Evolutionary conservation across 2,888 invertebrate genomes (phyloP).

Genomic region (Taenaris catops): DNA sequence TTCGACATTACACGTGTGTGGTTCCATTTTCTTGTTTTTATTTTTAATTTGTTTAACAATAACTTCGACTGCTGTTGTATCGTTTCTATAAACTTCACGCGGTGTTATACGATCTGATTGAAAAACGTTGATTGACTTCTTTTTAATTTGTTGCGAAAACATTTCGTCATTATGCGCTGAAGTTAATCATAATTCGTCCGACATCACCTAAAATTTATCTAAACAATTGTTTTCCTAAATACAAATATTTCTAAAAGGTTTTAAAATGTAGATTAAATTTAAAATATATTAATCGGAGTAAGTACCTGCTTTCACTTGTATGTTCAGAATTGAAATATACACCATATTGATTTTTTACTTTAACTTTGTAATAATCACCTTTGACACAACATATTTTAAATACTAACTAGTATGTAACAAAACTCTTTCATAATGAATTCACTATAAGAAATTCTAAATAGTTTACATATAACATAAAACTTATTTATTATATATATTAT

Average conservation of each 20-base stretch:
- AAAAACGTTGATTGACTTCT: constrained; percentile 21
- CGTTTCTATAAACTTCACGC: constrained; percentile 55
- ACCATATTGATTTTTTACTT: no score
- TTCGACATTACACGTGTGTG: constrained; percentile 5
- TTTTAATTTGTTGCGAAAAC: constrained; percentile 21
- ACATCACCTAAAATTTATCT: constrained; percentile 23
- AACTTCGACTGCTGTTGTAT: constrained; percentile 58
- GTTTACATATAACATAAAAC: no score
- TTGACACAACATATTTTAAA: no score
- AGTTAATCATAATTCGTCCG: constrained; percentile 29
- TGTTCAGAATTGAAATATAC: no score
- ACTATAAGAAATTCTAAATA: no score
- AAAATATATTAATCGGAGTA: no score
- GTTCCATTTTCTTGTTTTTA: constrained; percentile 28
- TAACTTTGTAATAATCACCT: no score
- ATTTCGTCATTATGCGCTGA: constrained; percentile 29
- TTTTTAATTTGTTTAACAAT: constrained; percentile 51
- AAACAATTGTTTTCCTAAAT: neutral
- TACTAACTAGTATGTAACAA: no score
- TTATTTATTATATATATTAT: no score
- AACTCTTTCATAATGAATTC: no score
- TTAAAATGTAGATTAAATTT: neutral
- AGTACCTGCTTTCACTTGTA: no score
- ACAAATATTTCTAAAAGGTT: neutral
- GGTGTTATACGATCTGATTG: constrained; percentile 21